A percentile compares a stretch with the other conserved stretches of the same genome.
These are phyloP conservation scores for Amphipyra tragopoginis DNA, from an alignment of 2,888 invertebrate genomes.

Conservation along the genomic window DNA sequence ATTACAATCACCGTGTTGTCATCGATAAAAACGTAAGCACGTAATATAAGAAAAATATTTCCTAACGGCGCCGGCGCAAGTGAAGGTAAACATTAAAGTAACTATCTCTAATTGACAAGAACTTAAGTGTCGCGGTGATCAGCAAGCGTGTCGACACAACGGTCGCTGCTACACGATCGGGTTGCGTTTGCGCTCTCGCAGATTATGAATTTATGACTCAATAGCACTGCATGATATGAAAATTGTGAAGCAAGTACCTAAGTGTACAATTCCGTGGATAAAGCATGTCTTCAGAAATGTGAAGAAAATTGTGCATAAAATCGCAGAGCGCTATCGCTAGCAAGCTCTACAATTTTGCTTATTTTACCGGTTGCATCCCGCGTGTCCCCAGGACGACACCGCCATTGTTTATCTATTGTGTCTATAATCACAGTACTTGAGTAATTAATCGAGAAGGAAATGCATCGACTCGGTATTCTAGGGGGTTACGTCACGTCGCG, in stretches of 20 bases:
- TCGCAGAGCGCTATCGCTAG: too few relatives aligned
- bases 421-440: too few relatives aligned
- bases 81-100: slow-evolving; percentile 6
- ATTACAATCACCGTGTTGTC: slow-evolving; percentile 4
- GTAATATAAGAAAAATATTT: slow-evolving; percentile 16
- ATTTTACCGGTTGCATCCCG: too few relatives aligned
- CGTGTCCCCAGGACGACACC: too few relatives aligned
- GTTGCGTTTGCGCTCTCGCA: slow-evolving; percentile 19
- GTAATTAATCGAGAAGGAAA: too few relatives aligned
- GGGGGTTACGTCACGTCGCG: too few relatives aligned
- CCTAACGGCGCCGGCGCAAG: slow-evolving; percentile 16
- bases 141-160: slow-evolving; percentile 33
- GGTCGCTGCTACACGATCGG: slow-evolving; percentile 31
- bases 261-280: background rate
- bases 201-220: slow-evolving; percentile 28
- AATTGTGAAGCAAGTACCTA: background rate
- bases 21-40: slow-evolving; percentile 16
- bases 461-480: too few relatives aligned
- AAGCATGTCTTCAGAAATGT: background rate
- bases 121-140: slow-evolving; percentile 22
- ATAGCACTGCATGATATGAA: slow-evolving; percentile 19
- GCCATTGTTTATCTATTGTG: too few relatives aligned
- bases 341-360: too few relatives aligned
- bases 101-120: slow-evolving; percentile 1
- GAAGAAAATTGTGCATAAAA: too few relatives aligned